A percentile compares a stretch with the other conserved stretches of the same genome.
Evolutionary conservation across 2,888 invertebrate species (phyloP).

Genomic region (Microdon myrmicae): DNA sequence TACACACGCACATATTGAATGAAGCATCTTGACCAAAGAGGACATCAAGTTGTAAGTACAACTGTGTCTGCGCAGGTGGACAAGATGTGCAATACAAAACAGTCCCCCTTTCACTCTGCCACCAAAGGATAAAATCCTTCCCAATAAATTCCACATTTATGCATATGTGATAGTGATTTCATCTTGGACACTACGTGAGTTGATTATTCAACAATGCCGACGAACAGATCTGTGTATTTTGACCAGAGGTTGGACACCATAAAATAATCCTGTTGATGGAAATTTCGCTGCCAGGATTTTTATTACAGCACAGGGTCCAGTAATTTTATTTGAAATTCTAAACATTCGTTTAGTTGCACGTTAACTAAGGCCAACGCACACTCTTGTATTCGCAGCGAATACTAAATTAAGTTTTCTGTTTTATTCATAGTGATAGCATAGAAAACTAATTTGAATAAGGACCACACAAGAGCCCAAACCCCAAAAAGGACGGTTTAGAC

Average conservation of each 20-base stretch:
- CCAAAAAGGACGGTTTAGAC: slow-evolving; percentile 5
- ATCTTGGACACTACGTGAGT: slow-evolving; percentile 59
- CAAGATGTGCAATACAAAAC: slow-evolving; percentile 46
- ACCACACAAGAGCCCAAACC: background rate
- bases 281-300: slow-evolving; percentile 49
- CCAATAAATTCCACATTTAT: slow-evolving; percentile 61
- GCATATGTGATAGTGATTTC: slow-evolving; percentile 63
- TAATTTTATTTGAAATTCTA: slow-evolving; percentile 49
- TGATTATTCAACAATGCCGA: slow-evolving; percentile 45
- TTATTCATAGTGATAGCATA: slow-evolving; percentile 29
- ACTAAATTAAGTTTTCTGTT: slow-evolving; percentile 37
- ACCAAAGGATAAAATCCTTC: slow-evolving; percentile 38
- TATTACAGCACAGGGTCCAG: slow-evolving; percentile 26
- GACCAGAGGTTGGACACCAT: slow-evolving; percentile 26
- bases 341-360: slow-evolving; percentile 46
- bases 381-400: slow-evolving; percentile 36
- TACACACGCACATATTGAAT: slow-evolving; percentile 5
- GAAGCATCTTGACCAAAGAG: too few species aligned
- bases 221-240: slow-evolving; percentile 5
- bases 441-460: slow-evolving; percentile 45
- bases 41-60: background rate
- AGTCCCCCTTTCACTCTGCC: slow-evolving; percentile 26
- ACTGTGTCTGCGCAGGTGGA: slow-evolving; percentile 37
- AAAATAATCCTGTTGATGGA: slow-evolving; percentile 49
- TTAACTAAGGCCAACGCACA: too few species aligned